phyloP scores from a whole-genome alignment of 64 coral and sea anemone genomes.

The Dendrophyllia cribrosa region DNA sequence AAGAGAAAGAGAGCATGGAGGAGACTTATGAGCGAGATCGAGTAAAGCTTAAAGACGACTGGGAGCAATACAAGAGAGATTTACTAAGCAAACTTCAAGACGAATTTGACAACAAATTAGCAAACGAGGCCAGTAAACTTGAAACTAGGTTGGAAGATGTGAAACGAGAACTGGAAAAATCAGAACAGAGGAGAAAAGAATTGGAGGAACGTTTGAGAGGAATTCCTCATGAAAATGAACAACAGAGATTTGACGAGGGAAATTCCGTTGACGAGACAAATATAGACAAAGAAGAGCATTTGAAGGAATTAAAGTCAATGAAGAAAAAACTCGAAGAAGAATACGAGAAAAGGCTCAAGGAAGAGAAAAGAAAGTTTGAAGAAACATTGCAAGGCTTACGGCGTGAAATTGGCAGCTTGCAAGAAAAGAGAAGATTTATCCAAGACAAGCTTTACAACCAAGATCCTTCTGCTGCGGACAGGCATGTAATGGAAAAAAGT shows the following conservation, averaged over 20 bases:
- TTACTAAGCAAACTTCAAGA: conserved; percentile 75
- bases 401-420: conserved; percentile 76
- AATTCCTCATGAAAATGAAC: conserved; percentile 2
- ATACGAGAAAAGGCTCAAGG: conserved; percentile 82
- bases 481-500: conserved; percentile 85
- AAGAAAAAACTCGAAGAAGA: conserved; percentile 76
- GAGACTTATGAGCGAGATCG: conserved; percentile 78
- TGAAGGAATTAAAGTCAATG: conserved; percentile 41
- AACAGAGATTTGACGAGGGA: neutral
- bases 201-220: conserved; percentile 50
- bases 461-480: conserved; percentile 58
- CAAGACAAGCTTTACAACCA: conserved; percentile 93
- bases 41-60: conserved; percentile 69
- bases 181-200: conserved; percentile 63
- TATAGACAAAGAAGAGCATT: neutral
- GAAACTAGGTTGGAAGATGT: conserved; percentile 68
- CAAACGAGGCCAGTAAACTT: conserved; percentile 63
- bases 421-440: conserved; percentile 91
- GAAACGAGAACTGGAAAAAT: conserved; percentile 54
- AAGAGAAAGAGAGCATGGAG: conserved; percentile 75
- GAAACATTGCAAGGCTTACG: conserved; percentile 82
- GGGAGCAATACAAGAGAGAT: conserved; percentile 74
- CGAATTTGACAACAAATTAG: conserved; percentile 68
- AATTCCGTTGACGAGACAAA: neutral
- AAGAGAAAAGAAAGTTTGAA: conserved; percentile 85